Conservation (phyloP, 2,797 vertebrate species). For the Alauda arvensis region DNA sequence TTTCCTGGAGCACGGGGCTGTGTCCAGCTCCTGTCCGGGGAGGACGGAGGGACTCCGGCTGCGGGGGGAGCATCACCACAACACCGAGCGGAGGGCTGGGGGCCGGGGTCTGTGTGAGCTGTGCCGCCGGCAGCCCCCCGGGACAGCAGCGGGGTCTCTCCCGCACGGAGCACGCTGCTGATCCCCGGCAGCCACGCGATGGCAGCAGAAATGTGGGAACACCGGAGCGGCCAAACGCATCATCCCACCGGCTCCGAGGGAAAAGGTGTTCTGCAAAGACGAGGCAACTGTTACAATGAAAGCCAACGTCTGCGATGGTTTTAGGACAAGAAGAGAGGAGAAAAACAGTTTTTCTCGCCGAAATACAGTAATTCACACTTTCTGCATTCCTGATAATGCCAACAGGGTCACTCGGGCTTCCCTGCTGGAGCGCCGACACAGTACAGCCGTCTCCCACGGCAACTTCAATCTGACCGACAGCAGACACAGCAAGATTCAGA, state of each 20-base stretch:
- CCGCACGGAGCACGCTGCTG: fast-evolving
- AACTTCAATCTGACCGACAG: not conserved
- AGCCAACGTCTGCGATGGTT: not conserved
- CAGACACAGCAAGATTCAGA: not conserved
- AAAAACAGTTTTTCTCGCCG: not conserved
- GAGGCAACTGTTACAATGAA: not conserved
- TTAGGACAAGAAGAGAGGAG: not conserved
- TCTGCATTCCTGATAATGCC: not conserved
- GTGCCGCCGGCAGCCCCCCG: not conserved
- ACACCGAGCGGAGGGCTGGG: fast-evolving
- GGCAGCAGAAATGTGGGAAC: constrained; percentile 45
- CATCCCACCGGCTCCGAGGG: not conserved
- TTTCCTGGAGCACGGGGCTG: not conserved
- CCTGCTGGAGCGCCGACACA: not conserved
- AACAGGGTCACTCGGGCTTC: not conserved
- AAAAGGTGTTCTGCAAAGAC: not conserved
- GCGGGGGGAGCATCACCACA: fast-evolving
- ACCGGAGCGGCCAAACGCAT: not conserved
- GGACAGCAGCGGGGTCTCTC: not conserved
- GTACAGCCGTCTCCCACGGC: not conserved
- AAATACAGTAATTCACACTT: not conserved
- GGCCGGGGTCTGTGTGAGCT: not conserved
- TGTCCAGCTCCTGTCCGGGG: not conserved
- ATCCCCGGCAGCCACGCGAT: constrained; percentile 14
- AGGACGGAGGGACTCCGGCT: not conserved